phyloP scores from a whole-genome alignment of 2,888 invertebrate species.

The Drosophila quinaria region DNA sequence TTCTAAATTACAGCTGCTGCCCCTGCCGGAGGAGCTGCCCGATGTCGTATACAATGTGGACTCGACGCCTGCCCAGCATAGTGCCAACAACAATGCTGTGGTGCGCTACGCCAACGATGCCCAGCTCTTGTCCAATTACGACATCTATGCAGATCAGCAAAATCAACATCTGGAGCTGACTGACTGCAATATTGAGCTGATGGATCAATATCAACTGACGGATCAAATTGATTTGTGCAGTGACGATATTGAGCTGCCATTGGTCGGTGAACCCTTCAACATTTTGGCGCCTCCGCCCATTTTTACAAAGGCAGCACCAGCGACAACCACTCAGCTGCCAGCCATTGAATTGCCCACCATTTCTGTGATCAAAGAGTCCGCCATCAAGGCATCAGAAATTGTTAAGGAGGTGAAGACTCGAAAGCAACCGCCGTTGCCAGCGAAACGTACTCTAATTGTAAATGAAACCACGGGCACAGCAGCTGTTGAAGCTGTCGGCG shows the following conservation, averaged over 20 bases:
- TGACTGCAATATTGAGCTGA: conserved; percentile 84
- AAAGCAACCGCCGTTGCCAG: conserved; percentile 69
- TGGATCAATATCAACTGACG: conserved; percentile 84
- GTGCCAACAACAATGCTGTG: conserved; percentile 43
- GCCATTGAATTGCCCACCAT: conserved; percentile 75
- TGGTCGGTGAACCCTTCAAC: conserved; percentile 71
- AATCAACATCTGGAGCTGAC: conserved; percentile 80
- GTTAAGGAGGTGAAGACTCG: conserved; percentile 69
- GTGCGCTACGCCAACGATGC: conserved; percentile 76
- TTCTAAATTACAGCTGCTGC: conserved; percentile 42
- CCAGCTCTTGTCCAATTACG: conserved; percentile 75
- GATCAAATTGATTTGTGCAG: conserved; percentile 83
- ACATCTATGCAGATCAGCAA: conserved; percentile 63
- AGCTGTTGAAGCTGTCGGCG: conserved; percentile 24
- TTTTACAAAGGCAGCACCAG: conserved; percentile 39
- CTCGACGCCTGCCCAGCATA: conserved; percentile 33
- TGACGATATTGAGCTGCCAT: conserved; percentile 76
- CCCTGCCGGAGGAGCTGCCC: conserved; percentile 80
- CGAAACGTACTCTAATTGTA: conserved; percentile 73
- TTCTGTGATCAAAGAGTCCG: conserved; percentile 70
- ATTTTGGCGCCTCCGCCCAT: conserved; percentile 61
- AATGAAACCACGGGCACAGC: conserved; percentile 40
- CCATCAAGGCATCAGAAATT: conserved; percentile 68
- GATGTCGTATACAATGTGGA: conserved; percentile 77
- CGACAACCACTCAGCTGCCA: conserved; percentile 51